Conservation (phyloP, 2,113 vertebrate species). For the Hirundichthys speculiger region DNA sequence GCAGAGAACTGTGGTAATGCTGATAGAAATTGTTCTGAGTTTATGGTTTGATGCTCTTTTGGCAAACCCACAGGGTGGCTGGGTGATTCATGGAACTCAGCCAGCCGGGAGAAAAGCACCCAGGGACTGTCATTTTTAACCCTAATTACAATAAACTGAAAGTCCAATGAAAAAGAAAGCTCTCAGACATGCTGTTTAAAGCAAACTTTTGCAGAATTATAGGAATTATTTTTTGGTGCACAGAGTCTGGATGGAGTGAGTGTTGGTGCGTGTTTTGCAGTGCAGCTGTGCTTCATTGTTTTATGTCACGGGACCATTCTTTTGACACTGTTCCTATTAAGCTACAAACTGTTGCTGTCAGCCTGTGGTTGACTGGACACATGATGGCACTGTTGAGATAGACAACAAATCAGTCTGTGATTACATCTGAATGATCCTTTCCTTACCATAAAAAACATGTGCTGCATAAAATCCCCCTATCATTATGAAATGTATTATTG, state of each 20-base stretch:
- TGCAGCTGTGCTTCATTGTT: not conserved
- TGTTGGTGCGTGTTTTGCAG: not conserved
- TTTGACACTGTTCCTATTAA: not conserved
- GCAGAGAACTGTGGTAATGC: slow-evolving; percentile 27
- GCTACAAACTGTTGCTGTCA: slow-evolving; percentile 13
- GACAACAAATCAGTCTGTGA: slow-evolving; percentile 21
- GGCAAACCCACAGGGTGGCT: slow-evolving; percentile 19
- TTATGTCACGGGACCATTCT: not conserved
- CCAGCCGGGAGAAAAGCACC: slow-evolving; percentile 18
- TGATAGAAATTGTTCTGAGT: slow-evolving; percentile 50
- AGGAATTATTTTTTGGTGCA: not conserved
- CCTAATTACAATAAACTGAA: slow-evolving; percentile 41
- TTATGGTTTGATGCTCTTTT: slow-evolving; percentile 45
- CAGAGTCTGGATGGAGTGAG: too few relatives aligned
- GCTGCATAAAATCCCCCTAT: slow-evolving; percentile 34
- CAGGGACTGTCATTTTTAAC: slow-evolving; percentile 53
- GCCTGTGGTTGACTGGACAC: slow-evolving; percentile 56
- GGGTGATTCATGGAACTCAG: slow-evolving; percentile 52
- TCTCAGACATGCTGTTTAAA: not conserved
- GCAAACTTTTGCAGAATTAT: slow-evolving; percentile 6
- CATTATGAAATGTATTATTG: not conserved
- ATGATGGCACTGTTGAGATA: slow-evolving; percentile 76
- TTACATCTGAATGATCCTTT: slow-evolving; percentile 56
- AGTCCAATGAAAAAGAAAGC: not conserved
- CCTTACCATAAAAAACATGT: slow-evolving; percentile 34